Evolutionary conservation across 2,797 vertebrate genomes (phyloP), one percentile per base, ranked within the genome.

Genomic region (Vipera latastei): DNA sequence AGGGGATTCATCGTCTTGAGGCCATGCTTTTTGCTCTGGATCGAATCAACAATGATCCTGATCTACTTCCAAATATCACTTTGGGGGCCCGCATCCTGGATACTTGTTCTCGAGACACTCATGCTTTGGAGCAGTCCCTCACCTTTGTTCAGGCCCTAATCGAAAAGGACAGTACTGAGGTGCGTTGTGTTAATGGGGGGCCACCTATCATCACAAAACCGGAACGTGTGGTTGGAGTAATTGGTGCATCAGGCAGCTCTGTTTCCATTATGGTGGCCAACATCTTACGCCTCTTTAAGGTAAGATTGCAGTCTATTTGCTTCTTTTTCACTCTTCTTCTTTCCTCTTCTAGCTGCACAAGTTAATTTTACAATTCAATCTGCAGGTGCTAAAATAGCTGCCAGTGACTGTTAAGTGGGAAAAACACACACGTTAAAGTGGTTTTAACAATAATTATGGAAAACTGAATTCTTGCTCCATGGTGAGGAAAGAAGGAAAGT

Each of bases 221-320:
- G 0, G 99, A 99, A 96, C 95, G 99, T 0, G 99, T 99, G 97
- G 99, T 99, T 53, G 99, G 98, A 0, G 99, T 99, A 97, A 99
- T 99, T 48, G 99, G 99, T 0, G 99, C 99, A 48, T 99, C 99
- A 0, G 98, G 98, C 97, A 99, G 99, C 98, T 99, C 99, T 0
- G 99, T 99, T 96, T 99, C 99, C 97, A 99, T 99, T 97, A 99
- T 99, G 99, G 99, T 99, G 96, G 99, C 99, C 97, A 99, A 99
- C 97, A 99, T 99, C 95, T 97, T 99, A 90, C 98, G 99, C 87
- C 98, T 99, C 95, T 99, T 99, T 98, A 99, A 99, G 98, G 99
- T 99, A 96, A 97, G 97, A 94, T 86, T 85, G 38, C 11, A 12
- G 59, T 53, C 0, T 91, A 85, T 93, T 7, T 93, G 93, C 93